These are phyloP conservation scores for Apis cerana DNA, from an alignment of 1,140 invertebrate genomes.

Conservation along the genomic window DNA sequence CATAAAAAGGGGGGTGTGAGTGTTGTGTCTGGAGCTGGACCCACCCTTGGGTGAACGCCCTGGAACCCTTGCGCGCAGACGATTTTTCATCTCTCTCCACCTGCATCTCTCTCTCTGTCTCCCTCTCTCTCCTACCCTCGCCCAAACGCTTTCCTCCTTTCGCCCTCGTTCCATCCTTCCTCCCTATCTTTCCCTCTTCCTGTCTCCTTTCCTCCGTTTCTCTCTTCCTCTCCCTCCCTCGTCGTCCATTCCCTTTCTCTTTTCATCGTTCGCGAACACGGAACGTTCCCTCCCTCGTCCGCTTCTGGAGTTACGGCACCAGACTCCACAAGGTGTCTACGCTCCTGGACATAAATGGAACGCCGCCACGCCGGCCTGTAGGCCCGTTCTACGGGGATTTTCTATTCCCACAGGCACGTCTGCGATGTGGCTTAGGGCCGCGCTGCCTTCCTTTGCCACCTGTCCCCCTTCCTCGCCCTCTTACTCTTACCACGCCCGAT, in stretches of 20 bases:
- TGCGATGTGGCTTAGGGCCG: slow-evolving; percentile 57
- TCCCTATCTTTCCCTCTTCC: not conserved
- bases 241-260: slow-evolving; percentile 10
- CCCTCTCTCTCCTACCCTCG: not conserved
- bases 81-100: slow-evolving; percentile 64
- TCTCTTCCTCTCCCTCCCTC: not conserved
- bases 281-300: slow-evolving; percentile 17
- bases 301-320: slow-evolving; percentile 25
- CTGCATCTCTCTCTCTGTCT: not conserved
- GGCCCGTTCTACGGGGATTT: slow-evolving; percentile 62
- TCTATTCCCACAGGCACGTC: slow-evolving; percentile 67
- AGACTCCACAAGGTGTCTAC: slow-evolving; percentile 68
- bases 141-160: slow-evolving; percentile 10
- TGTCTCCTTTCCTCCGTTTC: slow-evolving; percentile 14
- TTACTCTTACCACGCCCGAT: not conserved
- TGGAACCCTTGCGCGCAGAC: slow-evolving; percentile 66
- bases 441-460: not conserved
- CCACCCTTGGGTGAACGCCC: slow-evolving; percentile 70
- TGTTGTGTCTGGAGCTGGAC: slow-evolving; percentile 73
- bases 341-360: slow-evolving; percentile 66
- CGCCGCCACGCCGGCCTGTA: slow-evolving; percentile 38
- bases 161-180: slow-evolving; percentile 13
- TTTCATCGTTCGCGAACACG: slow-evolving; percentile 7
- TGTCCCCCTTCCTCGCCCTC: not conserved
- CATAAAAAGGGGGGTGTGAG: slow-evolving; percentile 68